These are phyloP conservation scores for Theristicus caerulescens DNA, from an alignment of 2,113 vertebrate species.

Conservation along the genomic window DNA sequence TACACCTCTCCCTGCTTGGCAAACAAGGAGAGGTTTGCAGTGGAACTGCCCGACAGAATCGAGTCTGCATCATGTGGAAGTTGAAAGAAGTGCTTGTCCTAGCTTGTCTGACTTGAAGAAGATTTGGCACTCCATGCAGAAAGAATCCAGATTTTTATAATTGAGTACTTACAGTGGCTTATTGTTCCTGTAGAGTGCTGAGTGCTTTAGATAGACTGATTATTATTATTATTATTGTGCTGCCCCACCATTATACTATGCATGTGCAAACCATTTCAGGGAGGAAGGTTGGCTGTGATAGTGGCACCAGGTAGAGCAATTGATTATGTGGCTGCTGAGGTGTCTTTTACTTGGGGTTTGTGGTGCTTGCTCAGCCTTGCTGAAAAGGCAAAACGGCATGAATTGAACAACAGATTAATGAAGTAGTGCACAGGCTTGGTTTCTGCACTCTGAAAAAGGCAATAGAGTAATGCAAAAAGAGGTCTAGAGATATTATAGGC, in stretches of 20 bases:
- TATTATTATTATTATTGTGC: neutral
- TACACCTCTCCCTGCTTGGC: neutral
- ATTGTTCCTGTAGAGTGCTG: neutral
- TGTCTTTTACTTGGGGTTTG: neutral
- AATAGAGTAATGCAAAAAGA: neutral
- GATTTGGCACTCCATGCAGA: neutral
- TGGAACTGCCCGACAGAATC: neutral
- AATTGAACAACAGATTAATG: neutral
- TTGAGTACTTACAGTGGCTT: neutral
- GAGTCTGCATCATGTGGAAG: neutral
- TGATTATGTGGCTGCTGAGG: neutral
- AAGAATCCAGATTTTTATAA: neutral
- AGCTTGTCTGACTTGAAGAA: neutral
- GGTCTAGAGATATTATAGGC: neutral
- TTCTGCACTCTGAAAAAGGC: neutral
- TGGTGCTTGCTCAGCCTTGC: neutral
- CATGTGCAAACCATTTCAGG: neutral
- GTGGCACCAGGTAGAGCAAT: neutral
- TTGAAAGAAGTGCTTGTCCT: neutral
- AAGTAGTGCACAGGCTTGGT: neutral
- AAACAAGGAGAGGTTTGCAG: neutral
- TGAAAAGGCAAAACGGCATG: neutral
- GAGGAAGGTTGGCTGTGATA: neutral
- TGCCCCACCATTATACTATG: neutral
- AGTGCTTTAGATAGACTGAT: neutral